Evolutionary conservation across 1,140 invertebrate species (phyloP).

Genomic region (Gryllus bimaculatus): DNA sequence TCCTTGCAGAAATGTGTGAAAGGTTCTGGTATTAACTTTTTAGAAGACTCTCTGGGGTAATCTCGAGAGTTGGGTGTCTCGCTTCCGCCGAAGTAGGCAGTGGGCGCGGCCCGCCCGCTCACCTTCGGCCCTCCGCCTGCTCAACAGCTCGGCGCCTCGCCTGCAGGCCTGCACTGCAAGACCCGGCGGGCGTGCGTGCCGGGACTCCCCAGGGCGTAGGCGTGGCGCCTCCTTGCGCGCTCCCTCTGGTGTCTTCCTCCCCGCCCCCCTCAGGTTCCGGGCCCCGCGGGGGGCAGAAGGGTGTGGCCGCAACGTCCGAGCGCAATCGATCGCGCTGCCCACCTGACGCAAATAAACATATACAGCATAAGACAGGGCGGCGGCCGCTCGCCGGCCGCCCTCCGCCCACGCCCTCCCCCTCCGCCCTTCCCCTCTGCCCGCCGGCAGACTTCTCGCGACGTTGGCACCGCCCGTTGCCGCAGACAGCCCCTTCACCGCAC

Average conservation of each 20-base stretch:
- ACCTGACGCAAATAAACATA: conserved; percentile 6
- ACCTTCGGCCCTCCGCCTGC: not conserved
- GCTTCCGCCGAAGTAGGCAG: not conserved
- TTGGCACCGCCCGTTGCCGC: not conserved
- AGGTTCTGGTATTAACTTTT: no score
- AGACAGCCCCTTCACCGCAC: not conserved
- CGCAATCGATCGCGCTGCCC: conserved; percentile 14
- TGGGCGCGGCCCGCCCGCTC: not conserved
- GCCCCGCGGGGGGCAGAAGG: conserved; percentile 13
- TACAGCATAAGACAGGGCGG: conserved; percentile 9
- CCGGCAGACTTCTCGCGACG: not conserved
- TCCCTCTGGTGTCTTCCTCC: conserved; percentile 18
- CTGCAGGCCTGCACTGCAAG: not conserved
- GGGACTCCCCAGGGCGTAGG: conserved; percentile 20
- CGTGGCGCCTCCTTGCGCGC: conserved; percentile 20
- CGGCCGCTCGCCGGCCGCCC: not conserved
- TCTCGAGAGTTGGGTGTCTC: no score
- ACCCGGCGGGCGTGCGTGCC: conserved; percentile 11
- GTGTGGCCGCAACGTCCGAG: conserved; percentile 17
- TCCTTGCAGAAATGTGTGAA: no score
- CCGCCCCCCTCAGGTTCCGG: conserved; percentile 1
- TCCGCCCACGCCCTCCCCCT: not conserved
- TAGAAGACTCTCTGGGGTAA: no score
- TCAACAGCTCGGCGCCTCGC: not conserved
- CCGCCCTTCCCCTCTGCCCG: not conserved